A percentile compares a stretch with the other conserved stretches of the same genome.
phyloP scores from a whole-genome alignment of 2,888 invertebrate genomes.

The Cephus rjabovi region DNA sequence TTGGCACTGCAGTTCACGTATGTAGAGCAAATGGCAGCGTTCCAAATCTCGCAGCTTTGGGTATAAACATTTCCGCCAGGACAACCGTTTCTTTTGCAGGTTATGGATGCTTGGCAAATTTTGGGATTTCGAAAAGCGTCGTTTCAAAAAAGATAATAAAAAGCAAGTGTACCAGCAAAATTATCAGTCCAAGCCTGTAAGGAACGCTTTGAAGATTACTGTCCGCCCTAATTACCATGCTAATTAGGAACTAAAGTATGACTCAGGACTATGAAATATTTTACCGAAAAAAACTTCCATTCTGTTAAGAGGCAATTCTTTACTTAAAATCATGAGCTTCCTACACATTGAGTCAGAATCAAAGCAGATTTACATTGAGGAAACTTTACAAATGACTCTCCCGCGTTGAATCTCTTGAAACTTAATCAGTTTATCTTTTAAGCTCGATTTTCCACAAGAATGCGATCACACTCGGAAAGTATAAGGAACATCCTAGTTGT shows the following conservation, averaged over 20 bases:
- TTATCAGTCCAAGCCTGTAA: not conserved
- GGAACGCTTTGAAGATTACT: not conserved
- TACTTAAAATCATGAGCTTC: not conserved
- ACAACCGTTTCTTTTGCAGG: conserved; percentile 32
- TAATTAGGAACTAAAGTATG: not conserved
- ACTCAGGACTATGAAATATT: not conserved
- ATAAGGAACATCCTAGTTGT: not conserved
- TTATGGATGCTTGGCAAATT: conserved; percentile 33
- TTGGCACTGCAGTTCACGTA: conserved; percentile 54
- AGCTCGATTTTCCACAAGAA: not conserved
- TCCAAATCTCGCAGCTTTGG: conserved; percentile 57
- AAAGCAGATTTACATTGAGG: not conserved
- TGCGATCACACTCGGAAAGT: not conserved
- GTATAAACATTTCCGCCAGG: conserved; percentile 57
- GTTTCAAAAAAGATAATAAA: conserved; percentile 10
- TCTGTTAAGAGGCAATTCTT: not conserved
- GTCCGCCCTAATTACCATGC: not conserved
- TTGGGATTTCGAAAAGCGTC: not conserved
- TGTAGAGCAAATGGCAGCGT: conserved; percentile 60
- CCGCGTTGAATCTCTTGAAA: not conserved
- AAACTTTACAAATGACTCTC: not conserved
- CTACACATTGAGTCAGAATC: not conserved
- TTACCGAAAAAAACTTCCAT: not conserved
- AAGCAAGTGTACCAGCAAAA: conserved; percentile 11
- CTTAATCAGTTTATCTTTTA: not conserved